These are phyloP conservation scores for Clitarchus hookeri DNA, from an alignment of 2,888 invertebrate species.

Conservation along the genomic window DNA sequence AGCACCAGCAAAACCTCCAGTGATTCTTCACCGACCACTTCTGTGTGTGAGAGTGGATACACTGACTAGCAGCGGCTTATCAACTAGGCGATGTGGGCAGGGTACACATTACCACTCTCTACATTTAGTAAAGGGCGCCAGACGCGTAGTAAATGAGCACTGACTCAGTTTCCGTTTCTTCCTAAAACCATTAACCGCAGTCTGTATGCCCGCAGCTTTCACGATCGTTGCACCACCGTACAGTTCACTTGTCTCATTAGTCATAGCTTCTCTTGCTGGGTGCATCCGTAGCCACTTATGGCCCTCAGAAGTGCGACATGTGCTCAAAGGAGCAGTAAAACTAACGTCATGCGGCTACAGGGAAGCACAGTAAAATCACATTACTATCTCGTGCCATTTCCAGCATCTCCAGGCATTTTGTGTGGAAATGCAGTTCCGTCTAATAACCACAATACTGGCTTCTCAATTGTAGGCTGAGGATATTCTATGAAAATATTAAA, in stretches of 20 bases:
- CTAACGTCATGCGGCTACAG: conserved; percentile 46
- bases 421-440: conserved; percentile 51
- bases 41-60: too few relatives aligned
- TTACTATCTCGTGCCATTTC: conserved; percentile 43
- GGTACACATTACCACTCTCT: too few relatives aligned
- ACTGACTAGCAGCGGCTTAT: too few relatives aligned
- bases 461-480: conserved; percentile 45
- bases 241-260: conserved; percentile 40
- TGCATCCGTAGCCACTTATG: conserved; percentile 16
- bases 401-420: conserved; percentile 45
- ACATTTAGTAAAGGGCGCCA: too few relatives aligned
- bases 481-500: conserved; percentile 43
- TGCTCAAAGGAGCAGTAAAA: conserved; percentile 44
- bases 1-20: too few relatives aligned
- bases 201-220: conserved; percentile 41
- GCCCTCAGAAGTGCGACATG: conserved; percentile 42
- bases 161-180: too few relatives aligned
- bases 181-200: conserved; percentile 32
- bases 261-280: conserved; percentile 36
- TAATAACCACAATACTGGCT: conserved; percentile 49
- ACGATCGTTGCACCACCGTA: conserved; percentile 43
- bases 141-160: too few relatives aligned
- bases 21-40: too few relatives aligned
- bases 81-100: too few relatives aligned
- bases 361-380: conserved; percentile 37